phyloP scores from a whole-genome alignment of 1,140 invertebrate species.

The Lysiphlebus fabarum region DNA sequence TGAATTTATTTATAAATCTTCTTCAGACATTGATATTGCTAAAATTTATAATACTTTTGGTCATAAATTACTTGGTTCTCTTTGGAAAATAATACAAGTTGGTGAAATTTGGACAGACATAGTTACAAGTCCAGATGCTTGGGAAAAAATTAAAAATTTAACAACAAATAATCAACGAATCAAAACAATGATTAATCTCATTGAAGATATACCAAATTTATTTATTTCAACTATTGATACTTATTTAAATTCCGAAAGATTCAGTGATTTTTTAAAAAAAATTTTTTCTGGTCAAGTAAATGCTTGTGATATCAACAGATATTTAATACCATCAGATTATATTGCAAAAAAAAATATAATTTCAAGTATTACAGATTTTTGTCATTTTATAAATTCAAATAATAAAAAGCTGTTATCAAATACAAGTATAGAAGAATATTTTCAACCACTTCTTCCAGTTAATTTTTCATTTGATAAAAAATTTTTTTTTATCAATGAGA shows the following conservation, averaged over 20 bases:
- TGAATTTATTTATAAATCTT: conserved; percentile 4
- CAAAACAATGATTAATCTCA: conserved; percentile 36
- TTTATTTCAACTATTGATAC: conserved; percentile 39
- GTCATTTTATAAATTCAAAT: conserved; percentile 31
- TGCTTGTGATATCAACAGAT: conserved; percentile 43
- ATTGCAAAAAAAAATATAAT: conserved; percentile 41
- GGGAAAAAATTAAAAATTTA: conserved; percentile 37
- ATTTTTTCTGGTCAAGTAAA: conserved; percentile 34
- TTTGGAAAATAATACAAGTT: conserved; percentile 28
- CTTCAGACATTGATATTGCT: background rate
- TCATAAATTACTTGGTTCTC: conserved; percentile 1
- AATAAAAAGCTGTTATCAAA: conserved; percentile 17
- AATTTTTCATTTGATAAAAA: background rate
- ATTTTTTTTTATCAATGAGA: conserved; percentile 7
- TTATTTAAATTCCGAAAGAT: conserved; percentile 42
- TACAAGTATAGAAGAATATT: too few species aligned
- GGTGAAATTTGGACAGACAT: conserved; percentile 32
- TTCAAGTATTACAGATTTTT: conserved; percentile 42
- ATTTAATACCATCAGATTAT: conserved; percentile 42
- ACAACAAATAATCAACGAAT: conserved; percentile 38
- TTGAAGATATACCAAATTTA: conserved; percentile 46
- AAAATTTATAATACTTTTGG: background rate
- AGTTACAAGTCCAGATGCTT: conserved; percentile 39
- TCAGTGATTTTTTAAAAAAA: conserved; percentile 37
- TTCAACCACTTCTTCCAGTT: conserved; percentile 18